These are phyloP conservation scores for Ochropleura leucogaster DNA, from an alignment of 2,888 invertebrate genomes.

Conservation along the genomic window DNA sequence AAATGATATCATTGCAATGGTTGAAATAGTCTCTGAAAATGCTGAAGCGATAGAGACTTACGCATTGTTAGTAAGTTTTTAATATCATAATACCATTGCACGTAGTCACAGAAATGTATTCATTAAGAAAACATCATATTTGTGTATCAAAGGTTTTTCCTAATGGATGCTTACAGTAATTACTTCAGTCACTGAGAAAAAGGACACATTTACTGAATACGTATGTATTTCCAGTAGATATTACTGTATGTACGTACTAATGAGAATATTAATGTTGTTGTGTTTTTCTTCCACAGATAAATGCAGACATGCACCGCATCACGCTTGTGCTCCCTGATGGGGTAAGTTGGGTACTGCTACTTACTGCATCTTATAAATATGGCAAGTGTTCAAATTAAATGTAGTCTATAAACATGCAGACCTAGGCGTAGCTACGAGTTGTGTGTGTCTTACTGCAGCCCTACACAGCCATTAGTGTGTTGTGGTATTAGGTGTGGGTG, in stretches of 20 bases:
- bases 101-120: not conserved
- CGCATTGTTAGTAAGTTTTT: not conserved
- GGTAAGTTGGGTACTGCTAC: constrained; percentile 31
- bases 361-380: no score
- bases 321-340: constrained; percentile 63
- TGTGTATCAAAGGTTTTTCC: constrained; percentile 18
- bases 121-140: constrained; percentile 20
- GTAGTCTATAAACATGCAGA: not conserved
- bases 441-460: not conserved
- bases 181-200: constrained; percentile 14
- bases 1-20: no score
- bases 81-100: constrained; percentile 13
- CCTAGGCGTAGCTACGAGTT: not conserved
- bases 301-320: constrained; percentile 64
- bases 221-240: constrained; percentile 16
- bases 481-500: no score
- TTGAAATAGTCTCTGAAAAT: not conserved
- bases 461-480: no score
- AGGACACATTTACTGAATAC: not conserved
- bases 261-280: not conserved
- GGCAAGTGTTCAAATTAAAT: not conserved
- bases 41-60: not conserved
- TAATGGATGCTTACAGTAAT: constrained; percentile 38
- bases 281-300: constrained; percentile 45
- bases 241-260: not conserved